Conservation (phyloP, 2,888 invertebrate species). For the Myopa testacea region DNA sequence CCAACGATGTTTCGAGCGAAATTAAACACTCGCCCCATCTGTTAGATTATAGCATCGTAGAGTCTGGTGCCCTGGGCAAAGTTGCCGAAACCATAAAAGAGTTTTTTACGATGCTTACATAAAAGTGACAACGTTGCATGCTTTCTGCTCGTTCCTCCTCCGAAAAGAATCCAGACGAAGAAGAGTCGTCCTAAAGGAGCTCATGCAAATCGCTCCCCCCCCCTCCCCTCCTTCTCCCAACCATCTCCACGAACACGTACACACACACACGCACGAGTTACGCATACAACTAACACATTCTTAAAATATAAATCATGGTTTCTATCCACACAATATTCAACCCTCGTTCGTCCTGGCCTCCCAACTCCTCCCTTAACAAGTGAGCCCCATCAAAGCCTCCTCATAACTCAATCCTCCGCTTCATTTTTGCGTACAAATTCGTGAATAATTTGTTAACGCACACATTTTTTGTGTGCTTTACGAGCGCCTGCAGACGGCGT, state of each 20-base stretch:
- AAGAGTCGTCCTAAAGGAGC: no score
- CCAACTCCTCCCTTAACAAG: not conserved
- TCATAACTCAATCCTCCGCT: not conserved
- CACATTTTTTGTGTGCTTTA: constrained; percentile 21
- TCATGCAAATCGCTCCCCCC: no score
- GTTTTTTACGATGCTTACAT: no score
- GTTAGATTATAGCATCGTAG: no score
- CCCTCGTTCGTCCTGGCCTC: constrained; percentile 21
- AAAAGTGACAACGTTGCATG: no score
- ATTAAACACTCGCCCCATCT: no score
- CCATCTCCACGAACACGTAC: no score
- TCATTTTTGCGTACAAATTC: constrained; percentile 48
- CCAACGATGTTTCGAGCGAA: no score
- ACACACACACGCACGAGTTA: not conserved
- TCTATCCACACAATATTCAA: constrained; percentile 55
- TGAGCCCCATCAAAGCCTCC: not conserved
- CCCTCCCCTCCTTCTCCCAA: no score
- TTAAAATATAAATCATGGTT: constrained; percentile 52
- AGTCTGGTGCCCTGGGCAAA: no score
- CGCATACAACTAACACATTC: constrained; percentile 38
- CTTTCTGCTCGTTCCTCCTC: no score
- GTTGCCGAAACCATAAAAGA: no score
- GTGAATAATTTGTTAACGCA: constrained; percentile 59
- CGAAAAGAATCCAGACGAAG: not conserved
- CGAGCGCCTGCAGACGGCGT: constrained; percentile 13